These are phyloP conservation scores for Serripes groenlandicus DNA, from an alignment of 2,888 invertebrate genomes.

Conservation along the genomic window DNA sequence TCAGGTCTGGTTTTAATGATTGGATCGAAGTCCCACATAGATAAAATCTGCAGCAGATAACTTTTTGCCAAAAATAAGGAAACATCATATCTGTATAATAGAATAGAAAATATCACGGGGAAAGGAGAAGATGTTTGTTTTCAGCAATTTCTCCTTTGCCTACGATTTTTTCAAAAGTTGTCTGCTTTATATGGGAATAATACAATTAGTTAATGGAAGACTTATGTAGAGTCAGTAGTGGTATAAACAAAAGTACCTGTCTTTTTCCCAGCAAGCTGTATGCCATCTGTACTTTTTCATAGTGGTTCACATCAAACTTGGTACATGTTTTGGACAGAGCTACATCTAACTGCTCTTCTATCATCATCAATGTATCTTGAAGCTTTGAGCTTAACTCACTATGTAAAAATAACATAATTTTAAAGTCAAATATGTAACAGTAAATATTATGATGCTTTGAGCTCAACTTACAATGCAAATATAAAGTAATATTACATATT, in stretches of 20 bases:
- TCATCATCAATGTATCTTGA: constrained; percentile 95
- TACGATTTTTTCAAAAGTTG: neutral
- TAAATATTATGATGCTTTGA: no score
- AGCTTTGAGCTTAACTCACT: constrained; percentile 94
- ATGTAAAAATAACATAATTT: no score
- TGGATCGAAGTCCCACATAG: no score
- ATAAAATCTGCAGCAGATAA: no score
- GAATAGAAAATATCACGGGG: neutral
- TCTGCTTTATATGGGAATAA: no score
- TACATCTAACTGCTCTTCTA: constrained; percentile 96
- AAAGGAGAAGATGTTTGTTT: neutral
- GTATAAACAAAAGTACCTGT: constrained; percentile 80
- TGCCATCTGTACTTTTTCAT: constrained; percentile 94
- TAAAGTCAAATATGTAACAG: no score
- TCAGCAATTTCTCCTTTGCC: neutral
- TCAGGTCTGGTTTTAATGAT: no score
- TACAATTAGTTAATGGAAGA: no score
- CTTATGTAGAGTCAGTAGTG: no score
- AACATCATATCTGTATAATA: neutral
- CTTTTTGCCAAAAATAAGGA: neutral
- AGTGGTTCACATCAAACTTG: constrained; percentile 92
- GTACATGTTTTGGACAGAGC: constrained; percentile 92
- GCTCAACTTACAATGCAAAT: no score
- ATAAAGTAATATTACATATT: no score
- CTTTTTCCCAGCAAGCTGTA: constrained; percentile 96